Evolutionary conservation across 2,888 invertebrate genomes (phyloP), one percentile per base, ranked within the genome.

Genomic region (Lasioglossum leucozonium): DNA sequence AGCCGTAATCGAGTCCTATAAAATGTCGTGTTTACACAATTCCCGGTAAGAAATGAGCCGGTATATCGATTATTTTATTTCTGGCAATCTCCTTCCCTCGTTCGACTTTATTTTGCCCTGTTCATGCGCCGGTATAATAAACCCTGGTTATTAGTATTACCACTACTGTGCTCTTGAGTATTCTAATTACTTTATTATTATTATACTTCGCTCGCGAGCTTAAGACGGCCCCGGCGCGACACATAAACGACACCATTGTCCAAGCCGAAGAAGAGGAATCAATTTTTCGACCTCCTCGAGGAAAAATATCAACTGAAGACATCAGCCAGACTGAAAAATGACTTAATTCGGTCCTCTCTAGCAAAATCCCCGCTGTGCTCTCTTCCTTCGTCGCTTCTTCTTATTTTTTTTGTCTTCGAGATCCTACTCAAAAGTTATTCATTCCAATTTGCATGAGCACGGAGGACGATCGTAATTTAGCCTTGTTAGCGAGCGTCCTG

Each of bases 391-490:
- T 22, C 37, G 18, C 37, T 67, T 30, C 13, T 30, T n/a, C n/a
- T n/a, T n/a, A n/a, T n/a, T n/a, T 37, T 67, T 37, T 37, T 37
- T 22, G 34, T 10, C 34, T 22, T 37, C 65, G 34, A 18, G 37
- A 34, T n/a, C 6, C 58, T 13, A 18, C 58, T 75, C 51, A 47
- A 58, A 58, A 67, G 73, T 84, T 78, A 84, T 75, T 84, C 78
- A 74, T 83, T 69, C 65, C 74, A 85, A 84, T 85, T 85, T 85
- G 80, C 85, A 85, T 84, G 80, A 80, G 62, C 80, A 65, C 55
- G 13, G 51, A 71, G 74, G 58, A 80, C 44, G 77, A 84, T 80
- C 86, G 77, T 85, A 85, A 85, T 72, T 86, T 81, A 81, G 34
- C 75, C 75, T 81, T 76, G 85, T 86, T 81, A 85, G 71, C 72